Evolutionary conservation across 1,140 invertebrate genomes (phyloP), one percentile per base, ranked within the genome.

Genomic region (Monomorium pharaonis): DNA sequence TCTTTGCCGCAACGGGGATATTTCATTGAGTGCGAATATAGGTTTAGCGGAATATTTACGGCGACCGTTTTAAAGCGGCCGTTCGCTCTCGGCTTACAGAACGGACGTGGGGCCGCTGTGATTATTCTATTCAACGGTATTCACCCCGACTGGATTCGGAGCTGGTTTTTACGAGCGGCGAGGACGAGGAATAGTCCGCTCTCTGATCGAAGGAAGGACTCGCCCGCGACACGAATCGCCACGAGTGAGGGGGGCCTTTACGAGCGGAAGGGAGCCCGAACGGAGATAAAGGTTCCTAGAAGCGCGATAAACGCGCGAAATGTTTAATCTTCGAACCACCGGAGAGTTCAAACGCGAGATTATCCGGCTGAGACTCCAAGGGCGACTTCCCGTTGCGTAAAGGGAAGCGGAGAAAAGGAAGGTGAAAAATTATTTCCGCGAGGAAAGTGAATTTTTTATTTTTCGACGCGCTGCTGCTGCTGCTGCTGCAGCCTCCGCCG

Each of bases 111-210:
- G 49, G 21, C 24, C 18, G 42, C 67, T 81, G 44, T 42, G 33
- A 44, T 76, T 58, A 85, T 86, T 62, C 85, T 83, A 89, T 86
- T 67, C 60, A 62, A 81, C 58, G 10, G 30, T 54, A 65, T 75
- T 85, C 85, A 67, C 74, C 62, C 70, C 85, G 63, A 85, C 37
- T 56, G 62, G 63, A 78, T 78, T 47, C 74, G 33, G 51, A 30
- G 44, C 67, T 72, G 58, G 47, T 88, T 88, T 86, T 86, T 81
- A 72, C 47, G 18, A 72, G 44, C 84, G 10, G 49, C 5, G 33
- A 74, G 42, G 16, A 51, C 76, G 69, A 76, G 49, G 56, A 60
- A 44, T 42, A 24, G 54, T 18, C 30, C n/a, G 21, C 75, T 51
- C 33, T 5, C 60, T 5, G 87, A 84, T 77, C 72, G 78, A 58